Evolutionary conservation across 2,888 invertebrate species (phyloP).

Genomic region (Lepidochitona cinerea): DNA sequence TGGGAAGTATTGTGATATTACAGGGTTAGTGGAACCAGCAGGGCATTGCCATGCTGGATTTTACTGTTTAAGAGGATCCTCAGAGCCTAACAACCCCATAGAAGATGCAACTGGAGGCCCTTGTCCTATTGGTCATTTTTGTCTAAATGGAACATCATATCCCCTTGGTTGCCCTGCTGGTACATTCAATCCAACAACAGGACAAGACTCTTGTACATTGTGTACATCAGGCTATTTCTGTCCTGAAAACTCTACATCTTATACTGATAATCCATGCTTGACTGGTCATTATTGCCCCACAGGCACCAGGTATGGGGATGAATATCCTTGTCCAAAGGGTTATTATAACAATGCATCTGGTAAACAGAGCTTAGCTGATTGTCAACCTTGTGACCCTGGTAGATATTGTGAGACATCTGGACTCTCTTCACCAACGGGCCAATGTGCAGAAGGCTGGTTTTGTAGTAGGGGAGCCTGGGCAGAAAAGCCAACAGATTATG

Average conservation of each 20-base stretch:
- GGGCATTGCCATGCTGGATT: constrained; percentile 65
- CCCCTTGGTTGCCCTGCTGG: constrained; percentile 53
- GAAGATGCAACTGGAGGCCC: constrained; percentile 53
- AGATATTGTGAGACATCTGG: constrained; percentile 59
- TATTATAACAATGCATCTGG: constrained; percentile 57
- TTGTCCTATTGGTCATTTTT: constrained; percentile 65
- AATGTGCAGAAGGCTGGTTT: constrained; percentile 65
- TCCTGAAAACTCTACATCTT: constrained; percentile 47
- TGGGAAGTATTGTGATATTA: constrained; percentile 55
- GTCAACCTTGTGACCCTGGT: constrained; percentile 62
- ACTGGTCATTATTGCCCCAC: constrained; percentile 59
- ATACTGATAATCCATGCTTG: constrained; percentile 45
- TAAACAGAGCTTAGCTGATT: constrained; percentile 48
- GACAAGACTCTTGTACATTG: constrained; percentile 34
- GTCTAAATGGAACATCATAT: constrained; percentile 61
- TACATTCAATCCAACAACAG: constrained; percentile 44
- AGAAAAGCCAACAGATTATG: constrained; percentile 52
- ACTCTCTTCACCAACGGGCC: constrained; percentile 42
- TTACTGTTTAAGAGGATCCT: constrained; percentile 60
- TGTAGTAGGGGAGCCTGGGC: constrained; percentile 63
- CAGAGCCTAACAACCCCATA: constrained; percentile 47
- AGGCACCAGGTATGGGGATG: constrained; percentile 43
- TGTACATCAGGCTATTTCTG: constrained; percentile 52
- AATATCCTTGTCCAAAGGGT: constrained; percentile 60
- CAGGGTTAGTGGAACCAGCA: constrained; percentile 52